These are phyloP conservation scores for Venturia canescens DNA, from an alignment of 1,140 invertebrate genomes.

Conservation along the genomic window DNA sequence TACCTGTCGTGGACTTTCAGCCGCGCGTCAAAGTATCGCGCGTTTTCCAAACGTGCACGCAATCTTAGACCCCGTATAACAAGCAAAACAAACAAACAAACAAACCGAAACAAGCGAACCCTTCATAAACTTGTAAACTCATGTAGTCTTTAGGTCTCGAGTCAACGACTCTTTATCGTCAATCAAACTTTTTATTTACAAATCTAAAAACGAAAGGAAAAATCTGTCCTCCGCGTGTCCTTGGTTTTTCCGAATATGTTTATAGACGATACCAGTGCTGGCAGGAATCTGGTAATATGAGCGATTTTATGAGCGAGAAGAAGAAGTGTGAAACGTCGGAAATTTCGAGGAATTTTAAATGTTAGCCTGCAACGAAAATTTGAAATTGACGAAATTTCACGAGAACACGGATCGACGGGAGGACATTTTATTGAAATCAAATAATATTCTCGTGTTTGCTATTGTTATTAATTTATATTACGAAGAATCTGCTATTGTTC, in stretches of 20 bases:
- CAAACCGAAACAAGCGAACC: slow-evolving; percentile 14
- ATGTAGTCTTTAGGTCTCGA: slow-evolving; percentile 56
- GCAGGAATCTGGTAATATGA: too few relatives aligned
- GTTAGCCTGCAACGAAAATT: not conserved
- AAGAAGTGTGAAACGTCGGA: too few relatives aligned
- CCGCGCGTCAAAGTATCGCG: not conserved
- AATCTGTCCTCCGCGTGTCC: not conserved
- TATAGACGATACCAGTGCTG: slow-evolving; percentile 21
- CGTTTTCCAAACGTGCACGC: not conserved
- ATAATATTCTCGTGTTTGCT: not conserved
- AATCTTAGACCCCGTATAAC: slow-evolving; percentile 39
- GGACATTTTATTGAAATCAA: not conserved
- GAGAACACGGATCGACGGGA: not conserved
- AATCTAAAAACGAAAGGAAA: not conserved
- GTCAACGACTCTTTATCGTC: slow-evolving; percentile 48
- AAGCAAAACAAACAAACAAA: not conserved
- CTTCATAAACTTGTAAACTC: slow-evolving; percentile 51
- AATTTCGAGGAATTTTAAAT: too few relatives aligned
- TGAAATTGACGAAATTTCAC: not conserved
- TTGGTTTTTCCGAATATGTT: slow-evolving; percentile 36
- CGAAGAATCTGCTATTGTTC: slow-evolving; percentile 7
- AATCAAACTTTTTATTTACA: slow-evolving; percentile 34
- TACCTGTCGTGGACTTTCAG: slow-evolving; percentile 42
- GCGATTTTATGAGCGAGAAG: too few relatives aligned
- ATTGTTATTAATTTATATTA: not conserved